These are phyloP conservation scores for Lepidochrysops patricia DNA, from an alignment of 2,888 invertebrate genomes.

Conservation along the genomic window DNA sequence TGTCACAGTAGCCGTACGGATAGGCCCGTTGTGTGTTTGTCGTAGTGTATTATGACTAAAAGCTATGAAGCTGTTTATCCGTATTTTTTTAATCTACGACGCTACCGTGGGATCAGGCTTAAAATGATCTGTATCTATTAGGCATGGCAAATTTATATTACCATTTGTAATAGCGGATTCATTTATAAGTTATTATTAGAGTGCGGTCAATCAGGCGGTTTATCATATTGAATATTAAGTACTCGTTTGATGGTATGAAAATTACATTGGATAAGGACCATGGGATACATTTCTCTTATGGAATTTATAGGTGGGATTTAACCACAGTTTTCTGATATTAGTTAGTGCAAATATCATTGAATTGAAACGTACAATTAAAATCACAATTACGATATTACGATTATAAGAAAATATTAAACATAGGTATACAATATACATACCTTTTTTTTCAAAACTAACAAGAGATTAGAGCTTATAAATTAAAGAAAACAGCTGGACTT, in stretches of 20 bases:
- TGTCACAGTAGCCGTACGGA: too few relatives aligned
- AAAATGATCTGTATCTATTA: background rate
- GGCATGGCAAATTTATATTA: background rate
- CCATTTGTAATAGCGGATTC: background rate
- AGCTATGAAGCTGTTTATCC: too few relatives aligned
- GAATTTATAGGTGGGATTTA: too few relatives aligned
- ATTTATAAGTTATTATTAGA: constrained; percentile 2
- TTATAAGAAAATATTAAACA: too few relatives aligned
- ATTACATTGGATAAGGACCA: background rate
- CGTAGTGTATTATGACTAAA: too few relatives aligned
- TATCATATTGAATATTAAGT: constrained; percentile 12
- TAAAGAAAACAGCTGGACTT: background rate
- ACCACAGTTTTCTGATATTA: too few relatives aligned
- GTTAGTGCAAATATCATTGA: too few relatives aligned
- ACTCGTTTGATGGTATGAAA: background rate
- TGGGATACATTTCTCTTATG: background rate
- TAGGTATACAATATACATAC: too few relatives aligned
- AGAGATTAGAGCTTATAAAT: background rate
- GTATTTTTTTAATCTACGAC: too few relatives aligned
- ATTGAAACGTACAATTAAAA: too few relatives aligned
- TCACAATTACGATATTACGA: too few relatives aligned
- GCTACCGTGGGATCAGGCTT: background rate
- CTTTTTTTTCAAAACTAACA: background rate
- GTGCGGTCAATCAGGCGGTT: background rate
- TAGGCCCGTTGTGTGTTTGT: too few relatives aligned